Evolutionary conservation across 37 sponge, comb jelly and placozoan species (phyloP), one percentile per base, ranked within the genome.

Genomic region (Aphrocallistes beatrix): DNA sequence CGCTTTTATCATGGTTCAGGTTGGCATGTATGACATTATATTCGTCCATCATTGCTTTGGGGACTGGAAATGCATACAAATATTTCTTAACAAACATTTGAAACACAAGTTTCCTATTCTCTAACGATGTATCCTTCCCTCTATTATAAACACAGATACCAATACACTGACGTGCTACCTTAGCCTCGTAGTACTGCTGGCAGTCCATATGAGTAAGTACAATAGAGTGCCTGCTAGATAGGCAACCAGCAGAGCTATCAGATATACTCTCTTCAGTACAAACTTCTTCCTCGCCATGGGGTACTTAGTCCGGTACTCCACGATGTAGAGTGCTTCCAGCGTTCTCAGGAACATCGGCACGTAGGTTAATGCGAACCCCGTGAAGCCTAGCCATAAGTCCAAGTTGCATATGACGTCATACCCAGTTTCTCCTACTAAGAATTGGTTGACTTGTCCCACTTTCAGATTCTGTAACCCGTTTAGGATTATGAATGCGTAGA

Each of bases 331-430:
- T 60, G 75, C 75, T 28, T 60, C 75, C 3, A 60, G 17, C n/a
- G 75, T 60, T 6, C 75, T 19, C n/a, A 60, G 75, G n/a, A 60
- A 60, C n/a, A 60, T 60, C 3, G 75, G 75, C 25, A 21, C 75
- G n/a, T 60, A 60, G 10, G 75, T 60, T 60, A 60, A 28, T 6
- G 28, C 75, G 34, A 60, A 60, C n/a, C 75, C 75, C 8, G n/a
- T 60, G 75, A 60, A 60, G 10, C 75, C 75, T 30, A 60, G 21
- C 75, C 75, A 60, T 60, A 60, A 30, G 34, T 60, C 34, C 8
- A 60, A 13, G 21, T 60, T 60, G 34, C 75, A 60, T 60, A 60
- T 60, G 75, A 60, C 34, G 75, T 60, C 75, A 60, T 60, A 60
- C 10, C 75, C 75, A 6, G n/a, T 6, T 60, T 21, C 34, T 32